Base-by-base conservation (phyloP, 2,797 vertebrate genomes). In the Pangasius krempfi region DNA sequence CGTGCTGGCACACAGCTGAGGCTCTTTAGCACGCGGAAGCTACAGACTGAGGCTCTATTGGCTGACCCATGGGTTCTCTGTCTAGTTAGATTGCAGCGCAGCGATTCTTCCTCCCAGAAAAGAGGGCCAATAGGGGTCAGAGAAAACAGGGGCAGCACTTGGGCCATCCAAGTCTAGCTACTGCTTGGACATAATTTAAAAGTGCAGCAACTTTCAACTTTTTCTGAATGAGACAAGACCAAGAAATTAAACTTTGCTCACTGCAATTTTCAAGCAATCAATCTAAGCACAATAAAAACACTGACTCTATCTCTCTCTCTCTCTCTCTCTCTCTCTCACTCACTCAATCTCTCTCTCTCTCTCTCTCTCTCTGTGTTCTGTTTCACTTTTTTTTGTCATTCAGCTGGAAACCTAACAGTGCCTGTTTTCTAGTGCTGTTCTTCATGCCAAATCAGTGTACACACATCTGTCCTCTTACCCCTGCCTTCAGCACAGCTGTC, bases 11-110 rank as follows among this genome's bases (percentile, higher is more conserved):
- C 92, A 92, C 90, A 91, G 80, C 84, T 84, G 89, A 75, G 91
- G 84, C 89, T 90, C 89, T 90, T 80, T 91, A 88, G 70, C 68
- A 22, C 82, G 58, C n/a, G 62, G 62, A 86, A 60, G n/a, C 85
- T 88, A 13, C 2, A 52, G 66, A 83, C 85, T 4, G 81, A 22
- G 92, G 93, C 93, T 91, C 92, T 88, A 92, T 88, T 91, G 92
- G 92, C 2, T 64, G 60, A 89, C 84, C 60, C 14, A 47, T 52
- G 44, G 68, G 33, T 27, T 40, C 27, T 92, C 88, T 70, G 85
- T 90, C 89, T 91, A 90, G 91, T 93, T 90, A 92, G 90, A 93
- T 93, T 90, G 91, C 91, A 92, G 92, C 66, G 66, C 3, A 25
- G 66, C 33, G 75, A 64, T 82, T 85, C 54, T 25, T 83, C 64